Conservation (phyloP, 2,888 invertebrate species). For the Protodeltote pygarga region DNA sequence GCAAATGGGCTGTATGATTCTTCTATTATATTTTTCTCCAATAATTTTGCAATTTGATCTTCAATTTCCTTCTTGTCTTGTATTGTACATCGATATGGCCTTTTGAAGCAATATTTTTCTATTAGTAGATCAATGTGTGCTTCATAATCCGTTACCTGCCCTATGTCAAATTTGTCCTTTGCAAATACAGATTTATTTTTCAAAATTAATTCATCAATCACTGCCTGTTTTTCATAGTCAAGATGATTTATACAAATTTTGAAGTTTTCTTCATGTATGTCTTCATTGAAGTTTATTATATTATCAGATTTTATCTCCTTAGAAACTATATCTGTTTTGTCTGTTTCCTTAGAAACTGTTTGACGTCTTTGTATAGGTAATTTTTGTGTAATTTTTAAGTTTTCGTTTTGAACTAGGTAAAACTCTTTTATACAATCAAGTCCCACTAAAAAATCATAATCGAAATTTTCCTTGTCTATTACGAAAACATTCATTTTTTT, state of each 20-base stretch:
- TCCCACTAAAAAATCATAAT: conserved; percentile 27
- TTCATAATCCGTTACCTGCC: conserved; percentile 2
- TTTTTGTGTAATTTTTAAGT: neutral
- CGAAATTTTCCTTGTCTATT: conserved; percentile 10
- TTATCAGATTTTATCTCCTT: neutral
- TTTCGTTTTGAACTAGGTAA: conserved; percentile 2
- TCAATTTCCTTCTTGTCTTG: conserved; percentile 38
- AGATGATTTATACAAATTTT: conserved; percentile 4
- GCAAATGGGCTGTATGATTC: conserved; percentile 47
- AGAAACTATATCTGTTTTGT: neutral
- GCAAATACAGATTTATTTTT: conserved; percentile 5
- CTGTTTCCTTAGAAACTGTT: neutral
- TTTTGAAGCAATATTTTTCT: conserved; percentile 11
- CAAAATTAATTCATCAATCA: neutral
- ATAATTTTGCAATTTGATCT: conserved; percentile 22
- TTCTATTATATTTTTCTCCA: conserved; percentile 25
- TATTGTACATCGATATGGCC: conserved; percentile 27
- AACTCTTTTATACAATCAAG: conserved; percentile 23
- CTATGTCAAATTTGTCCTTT: conserved; percentile 12
- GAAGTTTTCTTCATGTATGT: conserved; percentile 14
- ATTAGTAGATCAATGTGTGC: conserved; percentile 5
- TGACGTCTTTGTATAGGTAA: neutral
- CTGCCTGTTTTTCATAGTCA: neutral
- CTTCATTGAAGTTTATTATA: conserved; percentile 35
- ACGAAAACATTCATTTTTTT: conserved; percentile 9